Evolutionary conservation across 2,888 invertebrate species (phyloP).

Genomic region (Iphiclides podalirius): DNA sequence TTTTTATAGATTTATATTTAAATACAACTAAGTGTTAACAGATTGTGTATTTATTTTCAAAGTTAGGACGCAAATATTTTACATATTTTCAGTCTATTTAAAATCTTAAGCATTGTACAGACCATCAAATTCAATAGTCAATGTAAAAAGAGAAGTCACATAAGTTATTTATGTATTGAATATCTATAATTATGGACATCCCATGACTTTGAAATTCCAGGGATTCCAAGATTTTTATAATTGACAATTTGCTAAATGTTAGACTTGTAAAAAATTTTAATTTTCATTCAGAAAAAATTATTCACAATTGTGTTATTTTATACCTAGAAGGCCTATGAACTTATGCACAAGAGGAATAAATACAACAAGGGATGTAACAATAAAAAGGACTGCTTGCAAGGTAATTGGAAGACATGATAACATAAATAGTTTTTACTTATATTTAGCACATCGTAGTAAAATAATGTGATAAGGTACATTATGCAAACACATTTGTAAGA

Average conservation of each 20-base stretch:
- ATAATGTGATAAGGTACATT: constrained; percentile 74
- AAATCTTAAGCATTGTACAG: too few species aligned
- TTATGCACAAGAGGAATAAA: constrained; percentile 14
- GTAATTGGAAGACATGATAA: constrained; percentile 66
- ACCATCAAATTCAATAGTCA: too few species aligned
- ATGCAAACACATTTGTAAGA: constrained; percentile 77
- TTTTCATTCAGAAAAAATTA: too few species aligned
- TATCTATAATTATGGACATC: too few species aligned
- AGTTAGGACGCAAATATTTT: background rate
- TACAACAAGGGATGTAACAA: constrained; percentile 39
- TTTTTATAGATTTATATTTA: constrained; percentile 4
- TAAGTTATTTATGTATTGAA: too few species aligned
- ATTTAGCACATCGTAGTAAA: constrained; percentile 76
- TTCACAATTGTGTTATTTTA: background rate
- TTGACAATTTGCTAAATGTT: too few species aligned
- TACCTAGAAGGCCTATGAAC: constrained; percentile 3
- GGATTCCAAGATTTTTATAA: too few species aligned
- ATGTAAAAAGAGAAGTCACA: too few species aligned
- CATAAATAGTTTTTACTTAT: constrained; percentile 73
- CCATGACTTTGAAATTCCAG: too few species aligned
- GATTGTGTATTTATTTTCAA: constrained; percentile 3
- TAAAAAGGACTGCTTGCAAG: constrained; percentile 67
- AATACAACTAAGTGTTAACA: constrained; percentile 3
- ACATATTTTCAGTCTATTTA: too few species aligned
- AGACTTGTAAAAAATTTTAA: too few species aligned